A percentile compares a stretch with the other conserved stretches of the same genome.
Evolutionary conservation across 2,113 vertebrate genomes (phyloP).

Genomic region (Phalacrocorax carbo): DNA sequence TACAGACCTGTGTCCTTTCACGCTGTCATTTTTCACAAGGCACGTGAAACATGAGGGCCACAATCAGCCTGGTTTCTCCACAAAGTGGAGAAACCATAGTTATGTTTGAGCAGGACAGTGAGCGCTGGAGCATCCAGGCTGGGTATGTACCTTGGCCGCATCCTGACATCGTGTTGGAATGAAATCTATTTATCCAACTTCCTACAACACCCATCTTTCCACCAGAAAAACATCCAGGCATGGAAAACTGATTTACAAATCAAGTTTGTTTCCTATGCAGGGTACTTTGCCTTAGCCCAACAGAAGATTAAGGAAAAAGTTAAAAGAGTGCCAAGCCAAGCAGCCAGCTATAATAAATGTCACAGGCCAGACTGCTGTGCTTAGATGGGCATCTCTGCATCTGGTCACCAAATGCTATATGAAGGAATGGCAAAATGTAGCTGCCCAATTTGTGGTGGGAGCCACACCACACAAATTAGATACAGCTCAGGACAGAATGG

Average conservation of each 20-base stretch:
- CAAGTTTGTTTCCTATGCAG: neutral
- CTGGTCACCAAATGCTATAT: neutral
- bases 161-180: neutral
- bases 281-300: neutral
- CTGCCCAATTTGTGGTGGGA: neutral
- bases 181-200: neutral
- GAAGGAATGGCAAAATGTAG: neutral
- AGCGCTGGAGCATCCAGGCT: neutral
- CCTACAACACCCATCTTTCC: neutral
- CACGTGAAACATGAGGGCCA: neutral
- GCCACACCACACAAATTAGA: neutral
- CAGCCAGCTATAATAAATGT: neutral
- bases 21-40: neutral
- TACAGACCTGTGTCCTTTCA: neutral
- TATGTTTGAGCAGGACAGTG: neutral
- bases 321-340: neutral
- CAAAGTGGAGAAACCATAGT: neutral
- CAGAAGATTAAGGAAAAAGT: neutral
- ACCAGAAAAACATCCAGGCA: neutral
- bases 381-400: neutral
- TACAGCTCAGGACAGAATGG: neutral
- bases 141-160: neutral
- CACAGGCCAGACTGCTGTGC: neutral
- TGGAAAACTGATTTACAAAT: neutral
- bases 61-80: neutral